Conservation (phyloP, 2,888 invertebrate species). For the Luperina testacea region DNA sequence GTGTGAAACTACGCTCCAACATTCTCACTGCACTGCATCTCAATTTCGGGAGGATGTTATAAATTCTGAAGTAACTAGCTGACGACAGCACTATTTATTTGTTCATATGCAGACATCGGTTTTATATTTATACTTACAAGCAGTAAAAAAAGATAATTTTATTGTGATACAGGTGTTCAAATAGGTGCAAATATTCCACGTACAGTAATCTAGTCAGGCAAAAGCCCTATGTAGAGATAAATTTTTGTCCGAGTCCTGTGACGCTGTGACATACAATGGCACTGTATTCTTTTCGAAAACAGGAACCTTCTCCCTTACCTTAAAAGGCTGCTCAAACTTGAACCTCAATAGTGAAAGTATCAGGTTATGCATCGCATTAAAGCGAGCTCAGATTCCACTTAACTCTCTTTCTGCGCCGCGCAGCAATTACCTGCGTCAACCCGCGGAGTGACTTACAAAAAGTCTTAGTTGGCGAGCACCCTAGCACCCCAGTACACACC, state of each 20-base stretch:
- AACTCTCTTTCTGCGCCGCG: not conserved
- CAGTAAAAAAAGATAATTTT: not conserved
- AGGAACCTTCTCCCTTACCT: not conserved
- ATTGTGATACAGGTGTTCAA: not conserved
- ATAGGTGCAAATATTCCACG: not conserved
- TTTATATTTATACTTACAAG: not conserved
- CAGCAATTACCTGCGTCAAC: constrained; percentile 6
- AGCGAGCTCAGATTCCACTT: not conserved
- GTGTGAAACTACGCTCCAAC: constrained; percentile 14
- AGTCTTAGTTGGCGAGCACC: constrained; percentile 2
- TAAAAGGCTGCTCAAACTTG: not conserved
- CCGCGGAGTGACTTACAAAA: constrained; percentile 21
- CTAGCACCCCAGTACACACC: not conserved
- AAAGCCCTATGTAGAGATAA: not conserved
- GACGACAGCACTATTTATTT: not conserved
- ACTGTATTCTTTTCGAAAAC: not conserved
- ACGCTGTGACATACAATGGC: not conserved
- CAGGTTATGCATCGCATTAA: not conserved
- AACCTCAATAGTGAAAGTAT: not conserved
- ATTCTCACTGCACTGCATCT: not conserved
- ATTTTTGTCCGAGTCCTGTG: not conserved
- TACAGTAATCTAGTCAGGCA: not conserved
- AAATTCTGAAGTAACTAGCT: constrained; percentile 7
- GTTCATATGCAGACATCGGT: not conserved
- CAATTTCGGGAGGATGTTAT: constrained; percentile 1